Evolutionary conservation across 2,797 vertebrate genomes (phyloP), one percentile per base, ranked within the genome.

Genomic region (Schizopygopsis malacanthus): DNA sequence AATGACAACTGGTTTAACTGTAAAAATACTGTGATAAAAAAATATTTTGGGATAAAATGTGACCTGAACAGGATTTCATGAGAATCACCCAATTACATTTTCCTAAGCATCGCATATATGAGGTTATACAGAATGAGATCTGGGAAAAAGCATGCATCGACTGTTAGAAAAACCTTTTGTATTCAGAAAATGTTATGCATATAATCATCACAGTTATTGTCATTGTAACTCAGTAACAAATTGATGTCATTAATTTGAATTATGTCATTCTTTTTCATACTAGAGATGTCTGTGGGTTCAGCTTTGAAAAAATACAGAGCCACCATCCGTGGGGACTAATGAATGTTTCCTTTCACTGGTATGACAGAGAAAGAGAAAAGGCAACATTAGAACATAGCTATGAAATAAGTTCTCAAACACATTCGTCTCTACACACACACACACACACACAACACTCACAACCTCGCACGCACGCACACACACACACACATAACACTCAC

Each of bases 371-470:
- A 50, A 47, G 37, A 83, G 47, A 39, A 65, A 90, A 90, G 83
- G 84, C 84, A 88, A 85, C n/a, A 71, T 84, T 77, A 56, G 56
- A 83, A 63, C 52, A 16, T 22, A n/a, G 69, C 69, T 59, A 71
- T 45, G 8, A 81, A 54, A 9, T 25, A 45, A 43, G 45, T 22
- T 63, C 56, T 8, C 16, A 70, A 71, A 43, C 37, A 75, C 6
- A 76, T 65, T 33, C 10, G 4, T 63, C 59, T 70, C 37, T 25
- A 28, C 4, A 9, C 25, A 50, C 10, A 7, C 59, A 3, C 28
- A 8, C 63, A 0, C 28, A 18, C 13, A 7, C 3, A 43, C 71
- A 7, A 28, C 25, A 28, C 25, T 28, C 4, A 8, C 25, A 50
- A n/a, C n/a, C n/a, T n/a, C n/a, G 12, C 50, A 37, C 18, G 61